phyloP scores from a whole-genome alignment of 2,888 invertebrate species.

The Disparrhopalites patrizii region DNA sequence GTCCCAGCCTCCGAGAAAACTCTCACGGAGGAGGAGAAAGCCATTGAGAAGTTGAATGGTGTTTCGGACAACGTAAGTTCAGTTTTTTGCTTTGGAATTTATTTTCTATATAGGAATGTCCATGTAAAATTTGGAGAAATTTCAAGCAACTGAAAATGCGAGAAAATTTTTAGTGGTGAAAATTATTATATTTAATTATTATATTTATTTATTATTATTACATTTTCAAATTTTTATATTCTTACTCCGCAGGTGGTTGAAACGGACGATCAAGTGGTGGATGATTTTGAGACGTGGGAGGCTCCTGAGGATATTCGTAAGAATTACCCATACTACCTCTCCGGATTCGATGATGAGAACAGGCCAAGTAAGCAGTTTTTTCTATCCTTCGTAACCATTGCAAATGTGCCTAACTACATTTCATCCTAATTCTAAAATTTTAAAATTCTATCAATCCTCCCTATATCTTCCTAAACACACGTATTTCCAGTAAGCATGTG shows the following conservation, averaged over 20 bases:
- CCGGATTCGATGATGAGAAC: constrained; percentile 14
- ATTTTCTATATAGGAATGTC: too few relatives aligned
- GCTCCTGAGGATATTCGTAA: neutral
- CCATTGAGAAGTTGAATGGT: neutral
- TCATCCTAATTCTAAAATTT: too few relatives aligned
- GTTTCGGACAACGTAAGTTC: neutral
- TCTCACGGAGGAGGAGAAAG: too few relatives aligned
- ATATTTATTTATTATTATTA: neutral
- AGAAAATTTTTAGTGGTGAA: neutral
- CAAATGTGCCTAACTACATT: too few relatives aligned
- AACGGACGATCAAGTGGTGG: neutral
- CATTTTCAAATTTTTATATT: neutral
- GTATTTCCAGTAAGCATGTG: too few relatives aligned
- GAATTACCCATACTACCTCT: constrained; percentile 15
- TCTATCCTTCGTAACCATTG: too few relatives aligned
- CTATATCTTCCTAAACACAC: too few relatives aligned
- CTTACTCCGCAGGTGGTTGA: neutral
- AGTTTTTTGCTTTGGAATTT: too few relatives aligned
- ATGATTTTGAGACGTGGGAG: constrained; percentile 10
- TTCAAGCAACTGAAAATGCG: too few relatives aligned
- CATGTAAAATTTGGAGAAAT: too few relatives aligned
- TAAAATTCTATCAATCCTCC: too few relatives aligned
- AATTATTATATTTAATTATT: neutral
- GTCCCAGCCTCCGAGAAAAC: too few relatives aligned
- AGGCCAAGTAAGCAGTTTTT: constrained; percentile 21